Conservation (phyloP, 2,797 vertebrate genomes). For the Enteromius argenteus region DNA sequence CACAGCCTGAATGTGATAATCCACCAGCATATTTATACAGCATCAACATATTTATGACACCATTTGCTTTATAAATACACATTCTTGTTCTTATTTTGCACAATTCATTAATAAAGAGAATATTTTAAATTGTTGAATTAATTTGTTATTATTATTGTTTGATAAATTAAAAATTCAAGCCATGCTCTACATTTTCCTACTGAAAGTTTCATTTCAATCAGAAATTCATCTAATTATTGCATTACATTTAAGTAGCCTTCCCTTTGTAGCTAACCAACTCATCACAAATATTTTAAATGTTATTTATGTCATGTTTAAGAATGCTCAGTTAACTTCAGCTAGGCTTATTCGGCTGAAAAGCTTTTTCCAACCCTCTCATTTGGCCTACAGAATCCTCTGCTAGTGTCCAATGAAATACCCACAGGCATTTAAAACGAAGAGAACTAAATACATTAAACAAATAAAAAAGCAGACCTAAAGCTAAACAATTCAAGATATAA, state of each 20-base stretch:
- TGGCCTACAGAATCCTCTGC: neutral
- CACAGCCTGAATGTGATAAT: neutral
- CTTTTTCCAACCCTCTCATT: neutral
- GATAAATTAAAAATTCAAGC: neutral
- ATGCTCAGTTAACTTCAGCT: neutral
- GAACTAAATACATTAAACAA: neutral
- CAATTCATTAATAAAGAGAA: neutral
- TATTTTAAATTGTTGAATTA: neutral
- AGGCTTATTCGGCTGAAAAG: neutral
- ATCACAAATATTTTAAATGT: neutral
- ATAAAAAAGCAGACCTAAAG: neutral
- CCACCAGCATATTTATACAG: neutral
- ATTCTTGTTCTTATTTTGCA: neutral
- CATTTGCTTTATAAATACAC: neutral
- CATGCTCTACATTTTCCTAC: neutral
- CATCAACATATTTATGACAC: neutral
- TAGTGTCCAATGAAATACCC: neutral
- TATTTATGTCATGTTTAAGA: slow-evolving; percentile 8
- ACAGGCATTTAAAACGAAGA: neutral
- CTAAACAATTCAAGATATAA: neutral
- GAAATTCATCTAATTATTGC: neutral
- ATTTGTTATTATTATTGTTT: neutral
- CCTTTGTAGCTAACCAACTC: neutral
- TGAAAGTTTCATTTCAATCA: neutral
- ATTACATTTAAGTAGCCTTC: neutral